Conservation (phyloP, 2,113 vertebrate genomes). For the Pseudopodoces humilis region DNA sequence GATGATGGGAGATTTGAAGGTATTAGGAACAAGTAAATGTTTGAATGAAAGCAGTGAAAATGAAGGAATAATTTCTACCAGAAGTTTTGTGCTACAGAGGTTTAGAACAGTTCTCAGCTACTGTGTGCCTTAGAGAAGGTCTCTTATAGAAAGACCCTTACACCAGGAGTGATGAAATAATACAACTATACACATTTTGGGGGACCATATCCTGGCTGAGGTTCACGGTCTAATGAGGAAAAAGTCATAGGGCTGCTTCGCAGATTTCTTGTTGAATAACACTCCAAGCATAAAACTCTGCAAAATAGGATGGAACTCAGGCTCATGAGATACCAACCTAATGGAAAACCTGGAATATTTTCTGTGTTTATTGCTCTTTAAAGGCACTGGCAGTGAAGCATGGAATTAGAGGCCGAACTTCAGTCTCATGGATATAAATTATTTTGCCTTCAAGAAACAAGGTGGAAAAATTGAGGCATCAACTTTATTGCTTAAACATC, state of each 20-base stretch:
- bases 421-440: neutral
- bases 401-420: neutral
- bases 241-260: neutral
- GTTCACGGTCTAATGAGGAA: neutral
- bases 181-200: accelerated
- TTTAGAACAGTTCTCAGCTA: neutral
- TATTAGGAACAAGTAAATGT: neutral
- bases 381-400: neutral
- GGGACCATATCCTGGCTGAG: neutral
- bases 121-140: neutral
- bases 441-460: neutral
- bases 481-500: neutral
- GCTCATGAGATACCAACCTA: neutral
- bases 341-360: neutral
- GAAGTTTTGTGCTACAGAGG: neutral
- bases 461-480: neutral
- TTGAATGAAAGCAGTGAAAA: neutral
- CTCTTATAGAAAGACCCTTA: neutral
- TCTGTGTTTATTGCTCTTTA: neutral
- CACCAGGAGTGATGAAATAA: neutral
- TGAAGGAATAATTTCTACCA: neutral
- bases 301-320: neutral
- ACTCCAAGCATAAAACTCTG: neutral
- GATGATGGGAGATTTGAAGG: neutral
- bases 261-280: neutral